A percentile compares a stretch with the other conserved stretches of the same genome.
phyloP scores from a whole-genome alignment of 2,113 vertebrate species.

The Tor tambroides region DNA sequence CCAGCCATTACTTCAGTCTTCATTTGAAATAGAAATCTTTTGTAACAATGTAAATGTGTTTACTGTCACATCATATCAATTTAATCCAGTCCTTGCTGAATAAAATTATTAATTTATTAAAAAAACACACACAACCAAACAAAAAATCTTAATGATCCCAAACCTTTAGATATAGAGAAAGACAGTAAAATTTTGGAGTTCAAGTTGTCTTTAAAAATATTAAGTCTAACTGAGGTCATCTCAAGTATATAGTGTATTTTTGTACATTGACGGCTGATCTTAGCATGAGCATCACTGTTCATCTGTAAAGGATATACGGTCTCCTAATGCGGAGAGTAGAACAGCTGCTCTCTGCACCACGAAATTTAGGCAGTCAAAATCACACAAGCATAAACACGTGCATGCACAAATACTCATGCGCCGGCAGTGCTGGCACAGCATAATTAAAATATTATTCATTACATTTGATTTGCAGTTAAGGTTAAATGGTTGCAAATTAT shows the following conservation, averaged over 20 bases:
- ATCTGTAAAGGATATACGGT: conserved; percentile 43
- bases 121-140: no score
- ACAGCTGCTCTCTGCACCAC: conserved; percentile 52
- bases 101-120: no score
- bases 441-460: conserved; percentile 62
- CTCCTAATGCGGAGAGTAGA: conserved; percentile 52
- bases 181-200: neutral
- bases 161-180: neutral
- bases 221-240: neutral
- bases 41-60: neutral
- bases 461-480: conserved; percentile 60
- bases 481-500: conserved; percentile 62
- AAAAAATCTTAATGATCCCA: neutral
- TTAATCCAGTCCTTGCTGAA: neutral
- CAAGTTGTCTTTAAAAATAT: neutral
- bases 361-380: conserved; percentile 52
- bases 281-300: conserved; percentile 12
- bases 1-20: neutral
- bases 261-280: conserved; percentile 21
- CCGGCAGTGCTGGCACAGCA: conserved; percentile 13
- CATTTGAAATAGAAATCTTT: neutral
- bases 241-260: neutral
- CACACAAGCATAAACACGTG: conserved; percentile 37
- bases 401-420: conserved; percentile 24
- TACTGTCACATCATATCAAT: neutral